Percentiles rank a stretch among this genome's conserved stretches.
Evolutionary conservation across 2,888 invertebrate species (phyloP).

Genomic region (Carpatolechia fugitivella): DNA sequence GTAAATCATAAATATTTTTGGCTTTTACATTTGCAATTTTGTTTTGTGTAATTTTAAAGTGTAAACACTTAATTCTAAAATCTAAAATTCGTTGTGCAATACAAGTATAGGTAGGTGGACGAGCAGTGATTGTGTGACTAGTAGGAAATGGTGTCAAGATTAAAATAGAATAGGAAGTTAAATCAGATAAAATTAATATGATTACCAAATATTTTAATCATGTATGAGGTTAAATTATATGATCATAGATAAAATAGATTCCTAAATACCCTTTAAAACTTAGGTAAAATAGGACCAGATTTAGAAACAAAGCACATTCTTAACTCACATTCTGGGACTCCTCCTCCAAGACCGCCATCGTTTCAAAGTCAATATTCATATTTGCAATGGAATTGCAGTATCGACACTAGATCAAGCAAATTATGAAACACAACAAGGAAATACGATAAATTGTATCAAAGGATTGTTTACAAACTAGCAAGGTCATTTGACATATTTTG

Average conservation of each 20-base stretch:
- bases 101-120: conserved; percentile 31
- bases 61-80: no score
- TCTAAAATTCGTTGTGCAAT: conserved; percentile 54
- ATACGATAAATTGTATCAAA: conserved; percentile 65
- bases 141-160: conserved; percentile 33
- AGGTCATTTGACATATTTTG: conserved; percentile 82
- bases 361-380: conserved; percentile 80
- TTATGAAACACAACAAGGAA: conserved; percentile 81
- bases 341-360: conserved; percentile 82
- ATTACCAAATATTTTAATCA: no score
- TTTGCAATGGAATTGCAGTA: conserved; percentile 30
- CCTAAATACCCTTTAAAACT: no score
- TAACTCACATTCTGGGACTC: conserved; percentile 80
- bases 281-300: no score
- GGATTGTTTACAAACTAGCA: conserved; percentile 87
- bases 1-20: no score
- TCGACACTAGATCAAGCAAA: conserved; percentile 30
- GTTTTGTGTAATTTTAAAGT: no score
- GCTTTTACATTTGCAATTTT: no score
- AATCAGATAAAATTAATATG: conserved; percentile 15
- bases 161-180: conserved; percentile 32
- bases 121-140: conserved; percentile 26
- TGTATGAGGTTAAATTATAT: no score
- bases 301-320: conserved; percentile 41
- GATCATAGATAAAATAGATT: no score